Evolutionary conservation across 2,113 vertebrate genomes (phyloP).

Genomic region (Lophotis ruficrista): DNA sequence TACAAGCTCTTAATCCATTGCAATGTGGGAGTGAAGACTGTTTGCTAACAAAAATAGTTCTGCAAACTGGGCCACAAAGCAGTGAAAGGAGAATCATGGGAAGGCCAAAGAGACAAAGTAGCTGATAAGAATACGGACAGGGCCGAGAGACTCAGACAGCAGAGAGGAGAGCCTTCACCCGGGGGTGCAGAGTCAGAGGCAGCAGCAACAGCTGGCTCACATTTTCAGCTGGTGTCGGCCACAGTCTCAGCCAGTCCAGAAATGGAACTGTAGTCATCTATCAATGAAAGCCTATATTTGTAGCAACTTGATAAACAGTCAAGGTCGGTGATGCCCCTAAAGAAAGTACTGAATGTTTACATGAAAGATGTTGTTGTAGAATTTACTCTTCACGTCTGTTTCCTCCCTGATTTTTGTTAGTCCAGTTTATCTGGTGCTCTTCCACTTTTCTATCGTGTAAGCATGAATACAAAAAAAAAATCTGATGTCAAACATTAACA

Average conservation of each 20-base stretch:
- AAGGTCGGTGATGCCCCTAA: not conserved
- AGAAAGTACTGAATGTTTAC: not conserved
- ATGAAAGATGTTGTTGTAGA: not conserved
- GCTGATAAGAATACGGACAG: not conserved
- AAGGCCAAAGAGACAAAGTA: not conserved
- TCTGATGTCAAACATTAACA: not conserved
- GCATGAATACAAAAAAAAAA: not conserved
- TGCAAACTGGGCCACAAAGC: conserved; percentile 6
- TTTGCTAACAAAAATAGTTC: conserved; percentile 5
- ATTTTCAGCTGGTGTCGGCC: not conserved
- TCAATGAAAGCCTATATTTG: not conserved
- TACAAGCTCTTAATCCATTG: conserved; percentile 31
- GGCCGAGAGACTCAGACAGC: no score
- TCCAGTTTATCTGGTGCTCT: not conserved
- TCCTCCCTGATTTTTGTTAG: not conserved
- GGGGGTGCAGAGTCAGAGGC: not conserved
- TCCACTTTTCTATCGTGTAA: not conserved
- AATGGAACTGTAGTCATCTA: not conserved
- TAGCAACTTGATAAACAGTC: not conserved
- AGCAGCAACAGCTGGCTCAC: not conserved
- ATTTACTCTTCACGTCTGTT: not conserved
- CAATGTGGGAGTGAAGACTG: not conserved
- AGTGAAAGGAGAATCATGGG: not conserved
- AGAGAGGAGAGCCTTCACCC: not conserved
- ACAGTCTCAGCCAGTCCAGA: not conserved